Percentiles rank a stretch among this genome's conserved stretches.
Conservation (phyloP, 2,113 vertebrate species). For the Platichthys stellatus region DNA sequence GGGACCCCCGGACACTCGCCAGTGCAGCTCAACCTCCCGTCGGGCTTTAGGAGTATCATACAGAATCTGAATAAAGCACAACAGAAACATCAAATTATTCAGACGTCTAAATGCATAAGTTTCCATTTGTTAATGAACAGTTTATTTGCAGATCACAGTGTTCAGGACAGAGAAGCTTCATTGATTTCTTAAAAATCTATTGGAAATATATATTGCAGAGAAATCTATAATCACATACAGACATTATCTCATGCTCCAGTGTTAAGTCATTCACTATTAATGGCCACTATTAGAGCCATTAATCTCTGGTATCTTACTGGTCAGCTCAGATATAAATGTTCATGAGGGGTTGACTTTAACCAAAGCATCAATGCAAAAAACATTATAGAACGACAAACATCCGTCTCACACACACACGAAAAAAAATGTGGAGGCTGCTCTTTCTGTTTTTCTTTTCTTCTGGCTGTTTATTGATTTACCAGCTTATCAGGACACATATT, state of each 20-base stretch:
- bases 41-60: conserved; percentile 94
- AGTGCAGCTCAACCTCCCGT: conserved; percentile 94
- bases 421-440: too few relatives aligned
- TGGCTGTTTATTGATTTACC: background rate
- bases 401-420: too few relatives aligned
- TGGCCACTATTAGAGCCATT: conserved; percentile 4
- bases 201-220: background rate
- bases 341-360: too few relatives aligned
- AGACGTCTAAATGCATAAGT: too few relatives aligned
- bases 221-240: conserved; percentile 17
- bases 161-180: background rate
- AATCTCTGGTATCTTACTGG: background rate
- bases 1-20: conserved; percentile 89
- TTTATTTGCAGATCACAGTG: background rate
- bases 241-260: background rate
- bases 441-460: too few relatives aligned
- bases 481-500: background rate
- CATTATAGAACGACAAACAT: background rate
- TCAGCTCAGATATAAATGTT: background rate
- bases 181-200: background rate
- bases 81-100: background rate
- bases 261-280: conserved; percentile 1
- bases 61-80: conserved; percentile 72
- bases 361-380: background rate
- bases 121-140: too few relatives aligned